Evolutionary conservation across 2,888 invertebrate genomes (phyloP).

Genomic region (Cosmia pyralina): DNA sequence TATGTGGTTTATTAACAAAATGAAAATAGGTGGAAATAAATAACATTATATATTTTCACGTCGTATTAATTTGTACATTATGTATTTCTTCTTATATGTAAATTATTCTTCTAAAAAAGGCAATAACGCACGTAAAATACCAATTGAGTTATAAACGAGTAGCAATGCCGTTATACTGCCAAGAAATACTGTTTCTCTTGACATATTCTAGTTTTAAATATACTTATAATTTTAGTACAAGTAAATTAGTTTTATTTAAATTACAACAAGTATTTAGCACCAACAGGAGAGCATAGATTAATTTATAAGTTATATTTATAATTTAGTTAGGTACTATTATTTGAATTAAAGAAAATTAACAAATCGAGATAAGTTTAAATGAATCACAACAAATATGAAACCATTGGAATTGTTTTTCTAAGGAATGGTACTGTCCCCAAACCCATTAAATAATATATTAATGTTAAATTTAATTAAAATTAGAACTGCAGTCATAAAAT

Average conservation of each 20-base stretch:
- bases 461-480: constrained; percentile 19
- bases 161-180: constrained; percentile 68
- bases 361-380: constrained; percentile 22
- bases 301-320: constrained; percentile 49
- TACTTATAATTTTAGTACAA: constrained; percentile 53
- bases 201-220: constrained; percentile 49
- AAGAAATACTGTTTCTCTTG: constrained; percentile 60
- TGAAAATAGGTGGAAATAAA: constrained; percentile 88
- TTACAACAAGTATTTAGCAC: constrained; percentile 59
- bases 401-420: constrained; percentile 18
- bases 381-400: constrained; percentile 16
- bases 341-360: constrained; percentile 20
- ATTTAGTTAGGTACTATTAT: constrained; percentile 41
- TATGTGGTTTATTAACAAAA: constrained; percentile 87
- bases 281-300: constrained; percentile 62
- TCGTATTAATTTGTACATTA: constrained; percentile 90
- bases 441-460: constrained; percentile 8
- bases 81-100: constrained; percentile 81
- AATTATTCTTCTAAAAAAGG: constrained; percentile 82
- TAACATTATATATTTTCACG: constrained; percentile 88
- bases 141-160: constrained; percentile 77
- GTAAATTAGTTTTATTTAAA: constrained; percentile 53
- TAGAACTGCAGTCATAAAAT: constrained; percentile 24
- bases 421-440: constrained; percentile 27
- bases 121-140: constrained; percentile 84